phyloP scores from a whole-genome alignment of 23 tunicate species.

The Aplidium turbinatum region DNA sequence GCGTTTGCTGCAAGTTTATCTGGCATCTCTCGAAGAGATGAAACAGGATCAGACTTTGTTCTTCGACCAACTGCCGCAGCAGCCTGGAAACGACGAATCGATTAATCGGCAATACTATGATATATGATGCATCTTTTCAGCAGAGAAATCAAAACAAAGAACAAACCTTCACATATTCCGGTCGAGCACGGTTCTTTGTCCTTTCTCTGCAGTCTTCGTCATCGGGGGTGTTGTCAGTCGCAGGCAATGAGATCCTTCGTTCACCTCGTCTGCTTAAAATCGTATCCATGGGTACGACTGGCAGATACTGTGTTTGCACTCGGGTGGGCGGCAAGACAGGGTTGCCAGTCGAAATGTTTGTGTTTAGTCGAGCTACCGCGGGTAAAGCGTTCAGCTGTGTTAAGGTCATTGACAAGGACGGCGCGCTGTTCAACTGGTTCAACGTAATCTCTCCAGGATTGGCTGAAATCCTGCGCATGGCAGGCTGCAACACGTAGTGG shows the following conservation, averaged over 20 bases:
- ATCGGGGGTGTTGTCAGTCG: conserved; percentile 61
- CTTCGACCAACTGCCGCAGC: neutral
- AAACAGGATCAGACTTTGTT: conserved; percentile 19
- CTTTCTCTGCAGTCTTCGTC: conserved; percentile 45
- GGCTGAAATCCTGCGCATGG: conserved; percentile 18
- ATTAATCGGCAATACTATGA: neutral
- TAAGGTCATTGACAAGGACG: conserved; percentile 58
- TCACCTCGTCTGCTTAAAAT: conserved; percentile 14
- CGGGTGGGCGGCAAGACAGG: neutral
- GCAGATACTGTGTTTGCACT: conserved; percentile 36
- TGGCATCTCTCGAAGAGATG: neutral
- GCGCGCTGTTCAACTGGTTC: conserved; percentile 46
- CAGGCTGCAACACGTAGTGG: conserved; percentile 41
- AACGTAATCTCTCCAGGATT: conserved; percentile 49
- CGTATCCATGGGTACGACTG: conserved; percentile 42
- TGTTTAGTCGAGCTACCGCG: conserved; percentile 21
- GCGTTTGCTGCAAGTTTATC: neutral
- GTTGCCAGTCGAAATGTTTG: neutral
- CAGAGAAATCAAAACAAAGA: neutral
- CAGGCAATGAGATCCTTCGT: conserved; percentile 35
- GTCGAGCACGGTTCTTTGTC: neutral
- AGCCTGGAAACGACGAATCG: neutral
- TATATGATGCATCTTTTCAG: neutral
- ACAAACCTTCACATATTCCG: neutral
- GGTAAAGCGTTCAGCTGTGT: conserved; percentile 82